Base-by-base conservation (phyloP, 2,888 invertebrate species). In the Andrena haemorrhoa region DNA sequence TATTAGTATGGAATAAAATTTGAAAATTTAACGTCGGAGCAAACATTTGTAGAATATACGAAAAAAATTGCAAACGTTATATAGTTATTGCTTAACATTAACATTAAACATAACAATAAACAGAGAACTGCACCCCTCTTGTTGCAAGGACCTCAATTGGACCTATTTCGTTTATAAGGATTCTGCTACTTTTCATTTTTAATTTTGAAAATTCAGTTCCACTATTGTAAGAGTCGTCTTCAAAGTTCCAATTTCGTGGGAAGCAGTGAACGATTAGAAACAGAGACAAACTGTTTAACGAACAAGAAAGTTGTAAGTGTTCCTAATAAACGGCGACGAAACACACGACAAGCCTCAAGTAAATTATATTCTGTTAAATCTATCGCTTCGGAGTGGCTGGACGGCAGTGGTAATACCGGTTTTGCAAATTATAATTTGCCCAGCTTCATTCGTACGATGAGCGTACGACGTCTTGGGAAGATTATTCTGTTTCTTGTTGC, bases 371-470 rank as follows among this genome's bases (percentile, higher is more conserved):
- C 58, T 16, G 74, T 58, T 60, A 23, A 66, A 65, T 66, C 58
- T 66, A 47, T 26, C 35, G 12, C 6, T 12, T 26, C 35, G 56
- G 53, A 64, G 20, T 35, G 20, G n/a, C 16, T n/a, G 31, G 8
- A 23, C 20, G 20, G 41, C 33, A 73, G 72, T 73, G 53, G 72
- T 64, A 64, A 73, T 64, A 73, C 72, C 64, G 64, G 72, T 73
- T 73, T 41, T 20, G 26, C 47, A 26, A 61, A 61, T 60, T 49
- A 58, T 74, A 74, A 66, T 66, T 74, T 23, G n/a, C 56, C 35
- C 47, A 35, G 33, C 56, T 20, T 70, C 26, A 64, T 64, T 73
- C 35, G 63, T 29, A 10, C 33, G 49, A 63, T 71, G 29, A 49
- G 61, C 49, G 51, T 33, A 29, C 58, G 33, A 64, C 35, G 64